These are phyloP conservation scores for Malurus melanocephalus DNA, from an alignment of 2,113 vertebrate genomes.

Conservation along the genomic window DNA sequence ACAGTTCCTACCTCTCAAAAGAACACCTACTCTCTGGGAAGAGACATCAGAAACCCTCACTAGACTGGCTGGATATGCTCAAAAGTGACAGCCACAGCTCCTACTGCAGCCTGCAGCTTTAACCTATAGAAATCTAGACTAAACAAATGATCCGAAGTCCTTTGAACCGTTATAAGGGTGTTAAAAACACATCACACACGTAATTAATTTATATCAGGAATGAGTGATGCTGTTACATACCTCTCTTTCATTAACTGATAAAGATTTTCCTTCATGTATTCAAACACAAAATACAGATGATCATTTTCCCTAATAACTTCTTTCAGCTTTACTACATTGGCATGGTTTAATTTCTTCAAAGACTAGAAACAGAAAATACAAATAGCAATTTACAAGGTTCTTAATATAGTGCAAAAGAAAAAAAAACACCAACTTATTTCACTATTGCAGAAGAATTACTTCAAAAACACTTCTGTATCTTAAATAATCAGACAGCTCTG, in stretches of 20 bases:
- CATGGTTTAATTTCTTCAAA: constrained; percentile 83
- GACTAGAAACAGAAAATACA: constrained; percentile 69
- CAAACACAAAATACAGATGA: constrained; percentile 83
- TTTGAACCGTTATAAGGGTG: not conserved
- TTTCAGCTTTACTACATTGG: constrained; percentile 82
- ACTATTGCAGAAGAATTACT: not conserved
- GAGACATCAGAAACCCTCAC: not conserved
- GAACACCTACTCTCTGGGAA: not conserved
- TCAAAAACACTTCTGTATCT: not conserved
- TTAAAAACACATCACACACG: not conserved
- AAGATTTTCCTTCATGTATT: constrained; percentile 87
- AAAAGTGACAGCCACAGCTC: not conserved
- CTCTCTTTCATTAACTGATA: constrained; percentile 86
- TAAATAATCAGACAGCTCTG: not conserved
- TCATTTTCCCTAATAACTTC: constrained; percentile 85
- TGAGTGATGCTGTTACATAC: constrained; percentile 42
- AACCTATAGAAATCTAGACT: not conserved
- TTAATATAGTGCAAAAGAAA: not conserved
- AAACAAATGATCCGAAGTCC: not conserved
- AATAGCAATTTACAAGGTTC: not conserved
- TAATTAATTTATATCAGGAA: not conserved
- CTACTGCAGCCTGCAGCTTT: not conserved
- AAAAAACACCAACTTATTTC: fast-evolving
- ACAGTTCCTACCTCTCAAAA: not conserved
- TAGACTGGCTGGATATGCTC: not conserved